phyloP scores from a whole-genome alignment of 92 coral and sea anemone genomes.

The Epizoanthus rinbou region DNA sequence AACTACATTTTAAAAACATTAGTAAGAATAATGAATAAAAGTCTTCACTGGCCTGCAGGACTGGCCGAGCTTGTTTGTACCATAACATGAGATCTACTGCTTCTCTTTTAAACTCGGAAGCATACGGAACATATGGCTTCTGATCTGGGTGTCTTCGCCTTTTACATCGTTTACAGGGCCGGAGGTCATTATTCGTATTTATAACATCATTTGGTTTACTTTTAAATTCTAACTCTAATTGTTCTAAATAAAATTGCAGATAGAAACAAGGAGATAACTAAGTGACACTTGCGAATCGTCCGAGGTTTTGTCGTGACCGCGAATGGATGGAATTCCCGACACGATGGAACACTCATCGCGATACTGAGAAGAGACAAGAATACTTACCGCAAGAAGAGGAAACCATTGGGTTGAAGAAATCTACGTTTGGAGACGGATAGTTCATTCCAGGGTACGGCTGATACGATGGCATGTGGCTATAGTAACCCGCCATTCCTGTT shows the following conservation, averaged over 20 bases:
- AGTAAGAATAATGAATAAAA: no score
- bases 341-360: background rate
- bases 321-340: no score
- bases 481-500: constrained; percentile 86
- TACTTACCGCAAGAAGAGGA: constrained; percentile 88
- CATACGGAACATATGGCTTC: constrained; percentile 20
- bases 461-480: constrained; percentile 82
- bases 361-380: background rate
- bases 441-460: constrained; percentile 69
- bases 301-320: no score
- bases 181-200: no score
- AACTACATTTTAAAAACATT: background rate
- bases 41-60: no score
- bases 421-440: constrained; percentile 83
- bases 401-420: constrained; percentile 85
- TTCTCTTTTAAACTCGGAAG: constrained; percentile 2
- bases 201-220: background rate
- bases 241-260: background rate
- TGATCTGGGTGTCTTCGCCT: constrained; percentile 17
- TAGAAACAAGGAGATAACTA: background rate
- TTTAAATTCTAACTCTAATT: background rate
- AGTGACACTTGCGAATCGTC: no score
- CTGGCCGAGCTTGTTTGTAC: no score
- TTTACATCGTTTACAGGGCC: background rate
- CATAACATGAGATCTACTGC: background rate